Evolutionary conservation across 2,797 vertebrate species (phyloP), one percentile per base, ranked within the genome.

Genomic region (Bradypus variegatus): DNA sequence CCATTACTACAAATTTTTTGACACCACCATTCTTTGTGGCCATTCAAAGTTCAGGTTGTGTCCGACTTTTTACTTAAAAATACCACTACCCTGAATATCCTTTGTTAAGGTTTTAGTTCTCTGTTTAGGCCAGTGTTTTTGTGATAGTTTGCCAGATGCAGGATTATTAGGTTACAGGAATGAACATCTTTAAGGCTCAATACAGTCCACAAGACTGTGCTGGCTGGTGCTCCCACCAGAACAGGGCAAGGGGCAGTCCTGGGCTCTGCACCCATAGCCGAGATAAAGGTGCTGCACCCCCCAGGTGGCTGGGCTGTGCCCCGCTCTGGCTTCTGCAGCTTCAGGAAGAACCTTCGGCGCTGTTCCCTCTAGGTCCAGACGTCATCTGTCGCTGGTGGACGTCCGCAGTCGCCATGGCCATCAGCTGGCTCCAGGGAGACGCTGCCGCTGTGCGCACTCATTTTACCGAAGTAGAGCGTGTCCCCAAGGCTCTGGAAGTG

Each of bases 321-420:
- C 41, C n/a, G 2, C 6, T 12, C 50, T 70, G 14, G 4, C 38
- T 81, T 15, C 77, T 18, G 14, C 33, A 50, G 41, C 76, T 78
- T 18, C 72, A 50, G 1, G 84, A 38, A 29, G 13, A 1, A 82
- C 1, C 0, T 45, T 41, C 45, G 55, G 36, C 89, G 6, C 78
- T 69, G 0, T 62, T 10, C 87, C 11, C 72, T 75, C 9, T 73
- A 99, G 99, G 98, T 89, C 98, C 98, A 0, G 99, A 99, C 18
- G 90, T 98, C 45, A 98, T 99, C 96, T 98, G 99, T 95, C 98
- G 98, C 0, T 99, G 99, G 99, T 99, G 99, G 99, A 98, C 98
- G 4, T 96, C 98, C 55, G 98, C 99, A 0, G 97, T 99, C 90
- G 98, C 98, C 27, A 98, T 99, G 64, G 98, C 98, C 0, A 97